A percentile compares a stretch with the other conserved stretches of the same genome.
phyloP scores from a whole-genome alignment of 2,888 invertebrate genomes.

The Mycalesis mineus region DNA sequence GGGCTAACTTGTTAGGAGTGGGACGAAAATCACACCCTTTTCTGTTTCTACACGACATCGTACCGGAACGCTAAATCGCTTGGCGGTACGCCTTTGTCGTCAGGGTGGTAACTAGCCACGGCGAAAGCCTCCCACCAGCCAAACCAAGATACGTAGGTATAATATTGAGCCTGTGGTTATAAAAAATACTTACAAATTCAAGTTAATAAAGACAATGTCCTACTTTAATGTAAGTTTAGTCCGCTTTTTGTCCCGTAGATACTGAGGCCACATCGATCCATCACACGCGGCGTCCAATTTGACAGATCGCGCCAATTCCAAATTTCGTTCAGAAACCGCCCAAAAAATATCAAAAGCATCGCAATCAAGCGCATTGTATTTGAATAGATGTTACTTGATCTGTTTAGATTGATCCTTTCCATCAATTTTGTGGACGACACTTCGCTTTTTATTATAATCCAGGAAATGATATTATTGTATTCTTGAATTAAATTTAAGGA shows the following conservation, averaged over 20 bases:
- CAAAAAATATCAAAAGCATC: constrained; percentile 47
- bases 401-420: constrained; percentile 61
- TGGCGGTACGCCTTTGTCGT: too few relatives aligned
- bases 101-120: too few relatives aligned
- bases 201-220: neutral
- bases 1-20: too few relatives aligned
- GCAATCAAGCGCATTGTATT: constrained; percentile 64
- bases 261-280: constrained; percentile 40
- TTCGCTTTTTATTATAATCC: constrained; percentile 39
- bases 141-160: too few relatives aligned
- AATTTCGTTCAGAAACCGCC: constrained; percentile 47
- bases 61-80: too few relatives aligned
- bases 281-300: constrained; percentile 48
- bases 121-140: too few relatives aligned
- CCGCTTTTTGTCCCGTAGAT: neutral
- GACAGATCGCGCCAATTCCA: constrained; percentile 54
- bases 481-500: neutral
- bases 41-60: too few relatives aligned
- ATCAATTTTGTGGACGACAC: constrained; percentile 57
- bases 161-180: too few relatives aligned
- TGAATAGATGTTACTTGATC: constrained; percentile 46
- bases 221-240: neutral
- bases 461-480: constrained; percentile 39
- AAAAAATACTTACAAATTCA: too few relatives aligned
- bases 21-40: too few relatives aligned